Conservation (phyloP, 2,797 vertebrate species). For the Spatula clypeata region DNA sequence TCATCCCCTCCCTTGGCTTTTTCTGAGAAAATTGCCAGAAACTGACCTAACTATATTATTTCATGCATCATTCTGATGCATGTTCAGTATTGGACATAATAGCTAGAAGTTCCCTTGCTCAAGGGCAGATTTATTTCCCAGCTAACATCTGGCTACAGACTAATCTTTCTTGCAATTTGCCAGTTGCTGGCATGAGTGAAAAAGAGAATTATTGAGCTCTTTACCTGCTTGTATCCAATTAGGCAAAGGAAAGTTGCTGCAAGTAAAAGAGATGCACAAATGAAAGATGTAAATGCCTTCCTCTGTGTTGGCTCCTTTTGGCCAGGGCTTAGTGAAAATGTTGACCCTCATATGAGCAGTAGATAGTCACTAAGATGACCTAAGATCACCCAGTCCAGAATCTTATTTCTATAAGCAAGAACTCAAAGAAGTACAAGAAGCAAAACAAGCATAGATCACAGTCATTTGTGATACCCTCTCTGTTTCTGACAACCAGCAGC, state of each 20-base stretch:
- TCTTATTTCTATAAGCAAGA: not conserved
- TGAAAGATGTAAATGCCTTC: not conserved
- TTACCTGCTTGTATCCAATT: slow-evolving; percentile 58
- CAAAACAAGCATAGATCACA: not conserved
- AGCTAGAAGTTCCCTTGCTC: slow-evolving; percentile 32
- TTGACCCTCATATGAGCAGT: not conserved
- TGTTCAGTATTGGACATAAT: not conserved
- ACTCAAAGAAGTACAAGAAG: not conserved
- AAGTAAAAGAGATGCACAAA: not conserved
- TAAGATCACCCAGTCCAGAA: not conserved
- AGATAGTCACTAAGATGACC: not conserved
- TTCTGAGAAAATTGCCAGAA: not conserved
- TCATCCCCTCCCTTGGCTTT: not conserved
- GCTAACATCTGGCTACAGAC: slow-evolving; percentile 57
- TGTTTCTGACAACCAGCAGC: not conserved
- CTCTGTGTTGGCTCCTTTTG: not conserved
- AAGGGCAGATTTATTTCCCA: slow-evolving; percentile 67
- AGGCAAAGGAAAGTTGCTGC: slow-evolving; percentile 37
- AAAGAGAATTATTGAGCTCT: slow-evolving; percentile 54
- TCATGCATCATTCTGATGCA: slow-evolving; percentile 4
- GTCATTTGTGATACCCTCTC: not conserved
- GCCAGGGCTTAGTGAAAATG: not conserved
- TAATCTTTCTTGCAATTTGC: slow-evolving; percentile 57
- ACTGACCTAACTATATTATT: not conserved
- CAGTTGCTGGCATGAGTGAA: slow-evolving; percentile 39